These are phyloP conservation scores for Aphaenogaster floridana DNA, from an alignment of 1,140 invertebrate genomes.

Conservation along the genomic window DNA sequence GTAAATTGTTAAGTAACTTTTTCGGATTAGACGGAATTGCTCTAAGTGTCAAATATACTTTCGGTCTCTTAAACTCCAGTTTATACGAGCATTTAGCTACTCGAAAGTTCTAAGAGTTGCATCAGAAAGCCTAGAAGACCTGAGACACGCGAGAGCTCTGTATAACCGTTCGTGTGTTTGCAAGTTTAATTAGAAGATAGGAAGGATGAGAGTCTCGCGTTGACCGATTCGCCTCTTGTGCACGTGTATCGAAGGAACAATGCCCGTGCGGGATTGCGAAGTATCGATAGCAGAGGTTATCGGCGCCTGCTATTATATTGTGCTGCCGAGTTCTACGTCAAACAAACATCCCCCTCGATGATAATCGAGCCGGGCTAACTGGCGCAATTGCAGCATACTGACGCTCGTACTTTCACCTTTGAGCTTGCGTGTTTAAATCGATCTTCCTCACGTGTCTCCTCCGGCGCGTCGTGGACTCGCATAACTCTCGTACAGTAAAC, in stretches of 20 bases:
- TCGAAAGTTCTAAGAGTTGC: neutral
- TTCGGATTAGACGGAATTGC: neutral
- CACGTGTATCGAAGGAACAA: conserved; percentile 28
- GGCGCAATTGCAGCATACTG: neutral
- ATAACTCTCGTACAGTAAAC: conserved; percentile 55
- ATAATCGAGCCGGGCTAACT: conserved; percentile 15
- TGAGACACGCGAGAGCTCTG: neutral
- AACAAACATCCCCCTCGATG: conserved; percentile 20
- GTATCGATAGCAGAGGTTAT: conserved; percentile 43
- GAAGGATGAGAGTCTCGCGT: neutral
- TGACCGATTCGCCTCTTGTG: neutral
- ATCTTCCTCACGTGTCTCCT: conserved; percentile 54
- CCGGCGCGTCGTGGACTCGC: conserved; percentile 25
- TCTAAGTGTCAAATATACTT: neutral
- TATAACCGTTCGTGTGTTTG: neutral
- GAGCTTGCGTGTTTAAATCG: conserved; percentile 46
- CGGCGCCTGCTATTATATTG: conserved; percentile 19
- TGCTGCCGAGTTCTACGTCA: neutral
- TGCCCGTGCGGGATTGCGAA: neutral
- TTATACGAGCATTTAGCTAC: neutral
- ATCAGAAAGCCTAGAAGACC: neutral
- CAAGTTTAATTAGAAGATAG: neutral
- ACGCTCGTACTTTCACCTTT: conserved; percentile 56
- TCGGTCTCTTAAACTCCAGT: neutral
- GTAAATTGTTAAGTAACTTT: neutral